phyloP scores from a whole-genome alignment of 1,140 invertebrate genomes.

The Magallana ariakensis region DNA sequence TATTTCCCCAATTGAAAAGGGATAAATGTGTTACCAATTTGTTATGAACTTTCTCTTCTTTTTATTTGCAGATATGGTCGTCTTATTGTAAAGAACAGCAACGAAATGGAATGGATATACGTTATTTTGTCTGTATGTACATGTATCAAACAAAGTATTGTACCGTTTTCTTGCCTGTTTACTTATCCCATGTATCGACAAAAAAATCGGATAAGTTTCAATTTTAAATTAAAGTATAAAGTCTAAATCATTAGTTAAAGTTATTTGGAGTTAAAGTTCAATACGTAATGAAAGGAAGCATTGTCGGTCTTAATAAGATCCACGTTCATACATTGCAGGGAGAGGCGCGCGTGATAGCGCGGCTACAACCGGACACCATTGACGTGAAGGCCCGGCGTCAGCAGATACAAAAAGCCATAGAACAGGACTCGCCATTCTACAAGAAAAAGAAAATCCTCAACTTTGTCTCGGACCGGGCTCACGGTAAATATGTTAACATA shows the following conservation, averaged over 20 bases:
- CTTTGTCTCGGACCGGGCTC: constrained; percentile 73
- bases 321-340: constrained; percentile 64
- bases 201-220: too few species aligned
- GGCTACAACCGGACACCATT: constrained; percentile 69
- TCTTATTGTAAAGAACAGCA: constrained; percentile 74
- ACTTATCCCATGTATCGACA: too few species aligned
- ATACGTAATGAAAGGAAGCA: too few species aligned
- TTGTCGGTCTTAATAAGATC: too few species aligned
- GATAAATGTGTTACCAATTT: too few species aligned
- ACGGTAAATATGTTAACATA: constrained; percentile 58
- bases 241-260: too few species aligned
- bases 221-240: too few species aligned
- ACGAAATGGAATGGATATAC: constrained; percentile 76
- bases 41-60: too few species aligned
- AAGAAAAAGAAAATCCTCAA: constrained; percentile 72
- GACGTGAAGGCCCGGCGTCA: constrained; percentile 70
- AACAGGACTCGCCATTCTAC: constrained; percentile 69
- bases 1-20: too few species aligned
- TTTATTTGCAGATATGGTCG: constrained; percentile 69
- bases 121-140: constrained; percentile 75
- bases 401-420: constrained; percentile 70
- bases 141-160: too few species aligned
- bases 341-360: constrained; percentile 74
- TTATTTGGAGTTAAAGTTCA: too few species aligned
- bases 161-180: too few species aligned